Evolutionary conservation across 2,797 vertebrate species (phyloP).

Genomic region (Tauraco hartlaubi): DNA sequence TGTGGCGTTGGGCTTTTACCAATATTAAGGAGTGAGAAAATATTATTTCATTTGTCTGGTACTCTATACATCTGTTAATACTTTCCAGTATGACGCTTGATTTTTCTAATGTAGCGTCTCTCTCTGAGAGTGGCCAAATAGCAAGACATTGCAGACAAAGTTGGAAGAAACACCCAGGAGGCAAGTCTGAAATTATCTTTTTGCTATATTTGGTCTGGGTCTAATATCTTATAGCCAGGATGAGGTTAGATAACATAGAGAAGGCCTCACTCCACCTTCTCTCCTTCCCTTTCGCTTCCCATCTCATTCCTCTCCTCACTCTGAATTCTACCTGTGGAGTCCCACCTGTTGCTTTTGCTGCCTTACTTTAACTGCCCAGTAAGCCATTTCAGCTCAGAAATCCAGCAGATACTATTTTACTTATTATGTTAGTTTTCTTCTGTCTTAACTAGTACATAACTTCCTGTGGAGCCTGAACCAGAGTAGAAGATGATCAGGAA

Average conservation of each 20-base stretch:
- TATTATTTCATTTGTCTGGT: constrained; percentile 12
- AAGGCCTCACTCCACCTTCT: neutral
- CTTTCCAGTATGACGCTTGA: neutral
- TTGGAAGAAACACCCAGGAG: neutral
- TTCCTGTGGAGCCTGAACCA: neutral
- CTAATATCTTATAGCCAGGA: neutral
- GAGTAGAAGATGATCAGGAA: neutral
- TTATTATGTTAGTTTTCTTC: neutral
- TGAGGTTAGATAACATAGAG: neutral
- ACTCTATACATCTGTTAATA: constrained; percentile 7
- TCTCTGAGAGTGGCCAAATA: neutral
- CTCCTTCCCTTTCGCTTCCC: neutral
- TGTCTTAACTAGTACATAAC: neutral
- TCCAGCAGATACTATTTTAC: neutral
- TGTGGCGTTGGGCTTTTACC: neutral
- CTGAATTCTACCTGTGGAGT: neutral
- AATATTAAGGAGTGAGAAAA: neutral
- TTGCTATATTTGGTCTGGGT: neutral
- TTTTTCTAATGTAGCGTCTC: neutral
- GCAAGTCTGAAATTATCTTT: neutral
- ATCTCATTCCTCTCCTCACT: neutral
- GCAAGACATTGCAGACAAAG: neutral
- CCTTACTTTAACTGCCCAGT: neutral
- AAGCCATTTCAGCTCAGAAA: neutral
- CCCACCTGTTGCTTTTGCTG: neutral